Percentiles rank a stretch among this genome's conserved stretches.
phyloP scores from a whole-genome alignment of 2,888 invertebrate species.

The Caradrina clavipalpis region DNA sequence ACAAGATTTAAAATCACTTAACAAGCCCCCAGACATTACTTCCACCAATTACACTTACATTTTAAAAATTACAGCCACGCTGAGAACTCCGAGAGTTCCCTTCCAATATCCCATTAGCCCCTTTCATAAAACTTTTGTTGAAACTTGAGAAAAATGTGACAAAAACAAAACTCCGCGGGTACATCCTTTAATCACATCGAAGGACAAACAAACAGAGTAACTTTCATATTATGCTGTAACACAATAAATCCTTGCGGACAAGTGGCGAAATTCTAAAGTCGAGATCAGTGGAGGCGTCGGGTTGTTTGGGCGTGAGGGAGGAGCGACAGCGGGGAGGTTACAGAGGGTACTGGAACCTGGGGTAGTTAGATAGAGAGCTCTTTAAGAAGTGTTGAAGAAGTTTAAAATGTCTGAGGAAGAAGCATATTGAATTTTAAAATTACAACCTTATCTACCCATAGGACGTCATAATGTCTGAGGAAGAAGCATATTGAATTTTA shows the following conservation, averaged over 20 bases:
- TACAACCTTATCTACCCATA: background rate
- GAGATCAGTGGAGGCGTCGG: constrained; percentile 64
- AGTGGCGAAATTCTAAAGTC: constrained; percentile 68
- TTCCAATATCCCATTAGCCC: constrained; percentile 46
- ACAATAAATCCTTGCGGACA: constrained; percentile 68
- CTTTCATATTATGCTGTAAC: constrained; percentile 65
- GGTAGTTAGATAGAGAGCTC: background rate
- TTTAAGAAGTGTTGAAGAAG: background rate
- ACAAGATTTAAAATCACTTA: constrained; percentile 6
- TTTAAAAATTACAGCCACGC: constrained; percentile 22
- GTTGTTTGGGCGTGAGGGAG: constrained; percentile 24
- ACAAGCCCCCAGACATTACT: constrained; percentile 17
- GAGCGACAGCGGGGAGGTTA: constrained; percentile 28
- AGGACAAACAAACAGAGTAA: constrained; percentile 63
- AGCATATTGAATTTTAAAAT: background rate
- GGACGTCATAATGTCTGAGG: background rate
- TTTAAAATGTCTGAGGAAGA: background rate
- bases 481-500: background rate
- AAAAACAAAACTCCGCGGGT: constrained; percentile 44
- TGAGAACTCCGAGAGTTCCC: constrained; percentile 16
- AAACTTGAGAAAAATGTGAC: constrained; percentile 50
- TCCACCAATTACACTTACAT: constrained; percentile 32
- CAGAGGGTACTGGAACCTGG: background rate
- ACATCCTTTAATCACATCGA: constrained; percentile 62
- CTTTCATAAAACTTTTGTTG: constrained; percentile 41